Base-by-base conservation (phyloP, 2,888 invertebrate species). In the Napeogenes inachia region DNA sequence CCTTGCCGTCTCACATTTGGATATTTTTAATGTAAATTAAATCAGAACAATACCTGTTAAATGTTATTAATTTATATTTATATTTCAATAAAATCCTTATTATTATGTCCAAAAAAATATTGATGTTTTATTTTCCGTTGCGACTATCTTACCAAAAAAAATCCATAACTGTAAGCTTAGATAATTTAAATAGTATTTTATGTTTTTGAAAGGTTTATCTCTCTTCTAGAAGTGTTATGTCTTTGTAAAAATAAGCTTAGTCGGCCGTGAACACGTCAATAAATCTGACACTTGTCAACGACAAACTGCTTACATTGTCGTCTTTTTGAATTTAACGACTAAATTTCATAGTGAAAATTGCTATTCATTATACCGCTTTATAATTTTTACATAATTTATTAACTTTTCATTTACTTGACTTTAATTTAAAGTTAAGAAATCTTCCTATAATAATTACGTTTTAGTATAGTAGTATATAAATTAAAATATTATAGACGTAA, bases 271-370 rank as follows among this genome's bases (percentile, higher is more conserved):
- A 79, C 76, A 77, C 78, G 80, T 84, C 84, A 81, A 83, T 84
- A 85, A 82, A 80, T 80, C 78, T 84, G 84, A 82, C 81, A 82
- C 78, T 83, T 84, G 81, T 81, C 81, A 81, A 78, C 76, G 71
- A 71, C 74, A 77, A 82, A 80, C 75, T 71, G 79, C 79, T 81
- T 77, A 83, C 74, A 78, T 75, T 79, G 77, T 73, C 75, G 68
- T 71, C 70, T 70, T 74, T 75, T 75, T 76, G 68, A 71, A 73
- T 75, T 75, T 75, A 70, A 70, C 73, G 67, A 66, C 21, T 47
- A 45, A 67, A 63, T 47, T 62, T 62, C 58, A 54, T 57, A 62
- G 56, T 42, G 47, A 57, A 63, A 53, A 63, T 61, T 56, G 45
- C 45, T 54, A 60, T 13, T 42, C 12, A 53, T 56, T 58, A 50